Base-by-base conservation (phyloP, 2,888 invertebrate genomes). In the Hydriomena furcata region DNA sequence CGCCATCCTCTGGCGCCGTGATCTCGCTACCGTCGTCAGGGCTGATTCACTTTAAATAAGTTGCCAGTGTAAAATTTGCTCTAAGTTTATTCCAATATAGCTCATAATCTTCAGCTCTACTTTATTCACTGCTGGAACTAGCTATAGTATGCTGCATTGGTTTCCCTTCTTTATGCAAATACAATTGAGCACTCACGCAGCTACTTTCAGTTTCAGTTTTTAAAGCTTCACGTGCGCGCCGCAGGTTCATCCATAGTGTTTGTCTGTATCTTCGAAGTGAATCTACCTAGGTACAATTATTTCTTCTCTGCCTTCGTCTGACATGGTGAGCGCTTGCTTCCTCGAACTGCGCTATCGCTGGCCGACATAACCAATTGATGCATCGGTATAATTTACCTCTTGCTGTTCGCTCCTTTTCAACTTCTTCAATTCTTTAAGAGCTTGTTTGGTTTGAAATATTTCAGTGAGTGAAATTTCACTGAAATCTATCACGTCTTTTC, bases 1-100 rank as follows among this genome's bases (percentile, higher is more conserved):
- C 86, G 88, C 88, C 84, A 74, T 52, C 57, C 59, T 57, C 50
- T 79, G 88, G 88, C 88, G 88, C 88, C 88, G 51, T 42, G 37
- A 11, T 41, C 45, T 32, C 32, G 46, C 42, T 46, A 24, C 28
- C 40, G 45, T 13, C 24, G 27, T 21, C 27, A 71, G 10, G 32
- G 23, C 42, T 50, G 11, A 34, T 11, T 21, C 50, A 44, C 50
- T 44, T 28, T 11, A 11, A 23, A 27, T 32, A 10, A 10, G 11
- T 17, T 25, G 17, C n/a, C 12, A 34, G 5, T 34, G 10, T 27
- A 25, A 41, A 36, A 20, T 13, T n/a, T 13, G 8, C 17, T 17
- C n/a, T 32, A 27, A 1, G 6, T 21, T 21, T 20, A 10, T 38
- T 10, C 7, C 4, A 10, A 11, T 28, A 28, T 36, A 7, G 27